Conservation (phyloP, 2,888 invertebrate species). For the Tyria jacobaeae region DNA sequence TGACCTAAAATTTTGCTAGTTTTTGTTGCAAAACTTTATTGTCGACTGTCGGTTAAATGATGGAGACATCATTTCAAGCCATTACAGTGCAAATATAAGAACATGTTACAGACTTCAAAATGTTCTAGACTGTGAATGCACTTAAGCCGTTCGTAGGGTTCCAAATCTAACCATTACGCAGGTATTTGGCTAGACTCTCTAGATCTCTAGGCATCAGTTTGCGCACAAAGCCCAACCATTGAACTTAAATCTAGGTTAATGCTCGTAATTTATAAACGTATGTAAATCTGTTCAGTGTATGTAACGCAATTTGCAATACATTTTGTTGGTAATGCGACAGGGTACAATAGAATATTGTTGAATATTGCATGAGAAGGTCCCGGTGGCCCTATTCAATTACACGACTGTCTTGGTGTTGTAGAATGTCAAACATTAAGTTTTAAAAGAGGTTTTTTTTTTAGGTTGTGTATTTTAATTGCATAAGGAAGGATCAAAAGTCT, state of each 20-base stretch:
- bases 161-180: slow-evolving; percentile 28
- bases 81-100: not conserved
- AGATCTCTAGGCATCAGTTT: slow-evolving; percentile 49
- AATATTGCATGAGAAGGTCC: slow-evolving; percentile 16
- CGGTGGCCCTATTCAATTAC: slow-evolving; percentile 22
- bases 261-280: slow-evolving; percentile 43
- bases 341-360: slow-evolving; percentile 20
- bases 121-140: slow-evolving; percentile 7
- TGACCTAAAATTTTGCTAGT: not conserved
- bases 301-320: slow-evolving; percentile 26
- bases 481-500: slow-evolving; percentile 17
- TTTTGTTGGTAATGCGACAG: slow-evolving; percentile 20
- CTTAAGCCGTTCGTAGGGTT: slow-evolving; percentile 12
- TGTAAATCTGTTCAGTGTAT: slow-evolving; percentile 14
- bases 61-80: not conserved
- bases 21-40: not conserved
- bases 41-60: not conserved
- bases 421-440: not conserved
- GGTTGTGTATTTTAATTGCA: not conserved
- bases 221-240: slow-evolving; percentile 46
- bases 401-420: slow-evolving; percentile 16
- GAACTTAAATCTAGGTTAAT: slow-evolving; percentile 60
- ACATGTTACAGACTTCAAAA: too few species aligned
- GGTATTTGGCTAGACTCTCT: slow-evolving; percentile 63
- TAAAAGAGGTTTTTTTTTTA: not conserved